Percentiles rank a stretch among this genome's conserved stretches.
Conservation (phyloP, 1,140 invertebrate species). For the Megalonaias nervosa region DNA sequence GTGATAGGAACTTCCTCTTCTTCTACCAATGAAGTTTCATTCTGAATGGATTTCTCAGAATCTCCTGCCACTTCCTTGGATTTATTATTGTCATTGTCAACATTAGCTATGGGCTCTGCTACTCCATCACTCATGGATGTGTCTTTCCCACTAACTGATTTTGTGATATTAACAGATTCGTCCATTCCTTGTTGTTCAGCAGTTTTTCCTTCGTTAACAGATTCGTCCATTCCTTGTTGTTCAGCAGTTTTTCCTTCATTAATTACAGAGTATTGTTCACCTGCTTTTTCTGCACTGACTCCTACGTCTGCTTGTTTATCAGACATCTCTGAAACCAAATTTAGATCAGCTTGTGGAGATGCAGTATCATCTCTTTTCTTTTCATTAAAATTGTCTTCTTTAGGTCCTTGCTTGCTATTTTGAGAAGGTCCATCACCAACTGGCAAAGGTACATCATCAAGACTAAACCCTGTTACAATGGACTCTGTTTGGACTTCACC, state of each 20-base stretch:
- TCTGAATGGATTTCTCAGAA: no score
- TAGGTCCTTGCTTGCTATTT: not conserved
- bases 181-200: slow-evolving; percentile 1
- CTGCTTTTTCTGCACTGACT: slow-evolving; percentile 6
- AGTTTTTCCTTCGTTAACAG: slow-evolving; percentile 7
- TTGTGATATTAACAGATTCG: slow-evolving; percentile 1
- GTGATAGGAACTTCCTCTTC: no score
- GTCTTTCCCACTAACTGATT: slow-evolving; percentile 1
- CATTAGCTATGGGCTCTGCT: not conserved
- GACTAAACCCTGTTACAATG: no score
- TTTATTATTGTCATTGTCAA: slow-evolving; percentile 11
- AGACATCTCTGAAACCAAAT: not conserved
- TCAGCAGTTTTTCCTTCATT: not conserved
- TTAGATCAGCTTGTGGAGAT: not conserved
- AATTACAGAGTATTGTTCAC: not conserved
- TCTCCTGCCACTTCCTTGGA: slow-evolving; percentile 2
- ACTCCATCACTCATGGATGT: not conserved
- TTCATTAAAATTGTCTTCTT: not conserved
- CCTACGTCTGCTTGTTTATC: not conserved
- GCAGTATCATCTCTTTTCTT: not conserved
- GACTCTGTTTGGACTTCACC: no score
- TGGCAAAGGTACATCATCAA: no score
- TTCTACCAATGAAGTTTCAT: no score
- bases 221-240: not conserved
- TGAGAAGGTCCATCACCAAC: no score